A percentile compares a stretch with the other conserved stretches of the same genome.
Evolutionary conservation across 92 coral and sea anemone species (phyloP).

Genomic region (Siderastrea radians): DNA sequence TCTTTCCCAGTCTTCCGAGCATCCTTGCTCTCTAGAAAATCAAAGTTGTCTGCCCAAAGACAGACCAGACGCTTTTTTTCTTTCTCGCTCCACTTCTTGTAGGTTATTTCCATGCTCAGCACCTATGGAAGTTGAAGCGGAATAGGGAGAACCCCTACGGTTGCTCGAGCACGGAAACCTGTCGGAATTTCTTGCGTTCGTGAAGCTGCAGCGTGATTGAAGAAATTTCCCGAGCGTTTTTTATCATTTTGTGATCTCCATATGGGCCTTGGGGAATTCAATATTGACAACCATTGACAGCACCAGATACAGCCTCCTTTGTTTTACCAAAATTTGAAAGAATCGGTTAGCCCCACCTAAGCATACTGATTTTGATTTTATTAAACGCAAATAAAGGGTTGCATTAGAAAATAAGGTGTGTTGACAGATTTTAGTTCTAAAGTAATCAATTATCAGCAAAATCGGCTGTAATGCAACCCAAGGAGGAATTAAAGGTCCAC

Average conservation of each 20-base stretch:
- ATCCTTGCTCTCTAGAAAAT: constrained; percentile 46
- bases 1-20: constrained; percentile 44
- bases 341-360: constrained; percentile 23
- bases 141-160: not conserved
- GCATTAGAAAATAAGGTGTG: constrained; percentile 9
- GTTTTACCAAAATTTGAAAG: not conserved
- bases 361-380: not conserved
- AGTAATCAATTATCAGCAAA: constrained; percentile 20
- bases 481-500: no score
- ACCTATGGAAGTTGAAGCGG: not conserved
- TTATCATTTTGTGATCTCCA: constrained; percentile 11
- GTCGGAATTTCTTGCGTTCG: no score
- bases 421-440: constrained; percentile 27
- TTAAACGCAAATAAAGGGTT: not conserved
- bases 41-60: constrained; percentile 48
- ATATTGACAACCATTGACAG: constrained; percentile 13
- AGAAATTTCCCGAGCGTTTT: constrained; percentile 24
- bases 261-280: not conserved
- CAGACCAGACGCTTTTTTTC: constrained; percentile 29
- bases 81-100: constrained; percentile 52
- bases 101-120: no score
- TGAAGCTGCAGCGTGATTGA: not conserved
- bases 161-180: not conserved
- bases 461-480: no score
- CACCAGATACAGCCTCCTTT: constrained; percentile 12